A percentile compares a stretch with the other conserved stretches of the same genome.
Conservation (phyloP, 2,113 vertebrate genomes). For the Alosa alosa region DNA sequence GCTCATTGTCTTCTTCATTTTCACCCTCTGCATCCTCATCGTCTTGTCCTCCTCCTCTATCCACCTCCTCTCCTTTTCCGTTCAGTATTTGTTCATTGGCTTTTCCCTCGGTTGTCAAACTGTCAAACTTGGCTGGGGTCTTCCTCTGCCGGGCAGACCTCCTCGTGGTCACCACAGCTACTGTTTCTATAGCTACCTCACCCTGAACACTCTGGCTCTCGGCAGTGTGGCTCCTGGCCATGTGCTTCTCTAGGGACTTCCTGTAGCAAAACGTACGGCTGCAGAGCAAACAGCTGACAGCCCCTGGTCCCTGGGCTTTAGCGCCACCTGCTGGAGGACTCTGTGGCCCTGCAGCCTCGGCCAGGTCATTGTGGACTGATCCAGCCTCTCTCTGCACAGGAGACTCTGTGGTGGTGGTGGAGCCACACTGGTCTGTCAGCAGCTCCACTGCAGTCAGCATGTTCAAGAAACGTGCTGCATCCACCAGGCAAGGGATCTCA, state of each 20-base stretch:
- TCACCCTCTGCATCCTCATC: conserved; percentile 29
- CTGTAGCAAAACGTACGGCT: conserved; percentile 75
- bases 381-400: conserved; percentile 56
- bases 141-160: conserved; percentile 81
- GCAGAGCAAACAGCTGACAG: conserved; percentile 69
- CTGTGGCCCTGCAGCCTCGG: neutral
- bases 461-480: conserved; percentile 92
- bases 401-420: conserved; percentile 20
- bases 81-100: conserved; percentile 12
- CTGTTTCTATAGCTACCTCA: conserved; percentile 50
- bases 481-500: conserved; percentile 81
- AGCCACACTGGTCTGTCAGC: conserved; percentile 72
- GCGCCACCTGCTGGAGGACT: conserved; percentile 36
- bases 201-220: conserved; percentile 42
- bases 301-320: conserved; percentile 35
- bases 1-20: conserved; percentile 6
- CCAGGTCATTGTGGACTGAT: neutral
- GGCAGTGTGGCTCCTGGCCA: conserved; percentile 71
- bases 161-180: conserved; percentile 50
- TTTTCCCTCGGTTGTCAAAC: conserved; percentile 62
- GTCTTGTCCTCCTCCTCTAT: conserved; percentile 14
- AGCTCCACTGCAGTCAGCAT: conserved; percentile 92
- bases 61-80: conserved; percentile 34
- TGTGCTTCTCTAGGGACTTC: conserved; percentile 78
- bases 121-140: conserved; percentile 79